Percentiles rank a stretch among this genome's conserved stretches.
Evolutionary conservation across 2,797 vertebrate species (phyloP).

Genomic region (Toxotes lorentzi): DNA sequence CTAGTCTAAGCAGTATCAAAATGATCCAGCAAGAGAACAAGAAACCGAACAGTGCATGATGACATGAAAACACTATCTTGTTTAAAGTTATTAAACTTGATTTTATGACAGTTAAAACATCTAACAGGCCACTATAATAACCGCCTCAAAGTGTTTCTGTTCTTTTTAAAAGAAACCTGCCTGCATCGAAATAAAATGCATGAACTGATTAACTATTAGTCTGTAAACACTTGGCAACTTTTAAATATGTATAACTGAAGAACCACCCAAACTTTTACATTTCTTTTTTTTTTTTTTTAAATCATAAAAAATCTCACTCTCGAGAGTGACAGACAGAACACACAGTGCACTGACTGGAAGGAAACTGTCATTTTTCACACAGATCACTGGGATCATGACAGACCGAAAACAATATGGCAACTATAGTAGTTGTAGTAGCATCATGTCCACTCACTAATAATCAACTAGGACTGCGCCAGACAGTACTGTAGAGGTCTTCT

Average conservation of each 20-base stretch:
- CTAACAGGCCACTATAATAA: constrained; percentile 68
- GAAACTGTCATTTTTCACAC: constrained; percentile 46
- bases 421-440: constrained; percentile 61
- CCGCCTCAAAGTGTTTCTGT: constrained; percentile 43
- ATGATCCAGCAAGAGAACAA: constrained; percentile 76
- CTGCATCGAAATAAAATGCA: constrained; percentile 50
- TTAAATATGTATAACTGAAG: constrained; percentile 67
- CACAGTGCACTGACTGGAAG: constrained; percentile 67
- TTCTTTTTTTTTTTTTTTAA: constrained; percentile 7
- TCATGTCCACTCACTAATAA: constrained; percentile 54
- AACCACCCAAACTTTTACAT: constrained; percentile 41
- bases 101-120: constrained; percentile 46
- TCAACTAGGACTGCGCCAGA: constrained; percentile 59
- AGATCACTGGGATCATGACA: constrained; percentile 52
- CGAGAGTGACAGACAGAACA: constrained; percentile 54
- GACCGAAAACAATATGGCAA: constrained; percentile 69
- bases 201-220: constrained; percentile 55
- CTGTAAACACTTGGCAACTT: constrained; percentile 83
- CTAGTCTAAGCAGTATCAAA: constrained; percentile 68
- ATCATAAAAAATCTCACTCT: constrained; percentile 39
- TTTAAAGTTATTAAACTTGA: constrained; percentile 41
- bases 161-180: constrained; percentile 39
- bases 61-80: constrained; percentile 40
- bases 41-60: constrained; percentile 59
- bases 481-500: constrained; percentile 53